Conservation (phyloP, 2,888 invertebrate species). For the Onchidella celtica region DNA sequence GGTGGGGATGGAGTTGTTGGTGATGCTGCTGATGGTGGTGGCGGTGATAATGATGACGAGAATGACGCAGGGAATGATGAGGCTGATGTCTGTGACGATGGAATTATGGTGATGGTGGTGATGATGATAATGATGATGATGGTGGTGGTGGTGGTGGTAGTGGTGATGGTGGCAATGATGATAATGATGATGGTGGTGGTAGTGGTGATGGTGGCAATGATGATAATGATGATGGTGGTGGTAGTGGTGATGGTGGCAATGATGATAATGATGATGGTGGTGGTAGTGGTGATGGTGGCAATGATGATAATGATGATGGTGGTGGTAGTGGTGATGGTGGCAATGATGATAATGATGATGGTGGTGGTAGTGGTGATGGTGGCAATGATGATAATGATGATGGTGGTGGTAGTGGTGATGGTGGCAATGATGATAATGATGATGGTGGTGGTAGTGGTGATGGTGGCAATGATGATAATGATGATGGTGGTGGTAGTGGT, state of each 20-base stretch:
- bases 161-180: not conserved
- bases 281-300: not conserved
- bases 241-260: not conserved
- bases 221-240: slow-evolving; percentile 18
- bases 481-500: not conserved
- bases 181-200: not conserved
- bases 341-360: slow-evolving; percentile 4
- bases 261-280: not conserved
- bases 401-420: no score
- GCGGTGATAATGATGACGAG: no score
- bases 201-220: not conserved
- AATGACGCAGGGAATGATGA: no score
- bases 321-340: slow-evolving; percentile 2
- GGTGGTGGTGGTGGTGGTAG: not conserved
- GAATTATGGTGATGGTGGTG: no score
- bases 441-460: no score
- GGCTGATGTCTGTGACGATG: no score
- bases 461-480: no score
- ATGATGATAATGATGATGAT: no score
- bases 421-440: no score
- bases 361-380: not conserved
- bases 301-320: not conserved
- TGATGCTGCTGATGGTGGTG: no score
- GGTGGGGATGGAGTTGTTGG: not conserved
- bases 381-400: not conserved